Evolutionary conservation across 2,888 invertebrate genomes (phyloP).

Genomic region (Nemotelus pantherinus): DNA sequence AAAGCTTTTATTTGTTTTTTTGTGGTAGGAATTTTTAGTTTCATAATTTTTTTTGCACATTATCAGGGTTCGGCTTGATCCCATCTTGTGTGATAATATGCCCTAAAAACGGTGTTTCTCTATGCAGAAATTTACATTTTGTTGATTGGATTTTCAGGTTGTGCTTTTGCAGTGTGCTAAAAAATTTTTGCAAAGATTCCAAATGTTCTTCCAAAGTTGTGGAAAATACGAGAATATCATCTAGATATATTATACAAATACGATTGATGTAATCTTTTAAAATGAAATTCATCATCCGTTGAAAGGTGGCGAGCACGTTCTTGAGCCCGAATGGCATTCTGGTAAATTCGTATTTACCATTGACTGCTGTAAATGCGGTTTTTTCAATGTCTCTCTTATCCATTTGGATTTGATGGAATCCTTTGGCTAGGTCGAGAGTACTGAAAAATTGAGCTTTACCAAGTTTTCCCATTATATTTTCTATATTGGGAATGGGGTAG

Average conservation of each 20-base stretch:
- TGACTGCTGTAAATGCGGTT: conserved; percentile 44
- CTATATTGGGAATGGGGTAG: conserved; percentile 19
- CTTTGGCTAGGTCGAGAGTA: conserved; percentile 37
- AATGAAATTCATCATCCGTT: conserved; percentile 46
- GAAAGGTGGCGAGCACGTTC: conserved; percentile 46
- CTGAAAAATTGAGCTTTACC: conserved; percentile 32
- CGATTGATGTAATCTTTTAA: conserved; percentile 49
- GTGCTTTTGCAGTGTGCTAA: conserved; percentile 41
- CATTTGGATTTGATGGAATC: conserved; percentile 45
- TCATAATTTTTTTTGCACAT: conserved; percentile 29
- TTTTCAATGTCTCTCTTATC: conserved; percentile 43
- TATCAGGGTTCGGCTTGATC: conserved; percentile 38
- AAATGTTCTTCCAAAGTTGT: conserved; percentile 55
- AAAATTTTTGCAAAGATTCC: conserved; percentile 51
- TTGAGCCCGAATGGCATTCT: conserved; percentile 47
- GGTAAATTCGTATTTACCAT: conserved; percentile 46
- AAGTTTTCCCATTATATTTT: conserved; percentile 48
- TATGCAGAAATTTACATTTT: conserved; percentile 37
- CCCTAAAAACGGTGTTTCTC: conserved; percentile 18
- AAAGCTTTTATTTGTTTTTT: conserved; percentile 49
- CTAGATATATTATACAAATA: conserved; percentile 56
- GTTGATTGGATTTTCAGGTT: neutral
- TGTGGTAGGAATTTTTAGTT: conserved; percentile 45
- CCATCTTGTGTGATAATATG: conserved; percentile 32
- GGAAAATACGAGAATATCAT: conserved; percentile 56